These are phyloP conservation scores for Agonopterix arenella DNA, from an alignment of 2,888 invertebrate species.

Conservation along the genomic window DNA sequence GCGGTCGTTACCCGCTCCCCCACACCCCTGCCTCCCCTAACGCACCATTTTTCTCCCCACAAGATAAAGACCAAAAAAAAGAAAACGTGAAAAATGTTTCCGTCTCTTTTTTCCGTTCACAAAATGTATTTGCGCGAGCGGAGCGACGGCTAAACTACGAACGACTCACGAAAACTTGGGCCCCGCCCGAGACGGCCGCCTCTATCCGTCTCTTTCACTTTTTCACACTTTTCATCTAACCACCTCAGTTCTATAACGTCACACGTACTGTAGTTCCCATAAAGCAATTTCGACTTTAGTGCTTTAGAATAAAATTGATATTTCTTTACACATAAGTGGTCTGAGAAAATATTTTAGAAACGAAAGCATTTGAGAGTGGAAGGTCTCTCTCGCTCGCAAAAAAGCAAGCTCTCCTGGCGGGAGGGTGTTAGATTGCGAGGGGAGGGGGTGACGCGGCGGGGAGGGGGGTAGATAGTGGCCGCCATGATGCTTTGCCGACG, in stretches of 20 bases:
- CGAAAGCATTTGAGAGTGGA: slow-evolving; percentile 66
- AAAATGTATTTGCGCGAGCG: slow-evolving; percentile 41
- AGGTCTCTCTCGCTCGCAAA: slow-evolving; percentile 75
- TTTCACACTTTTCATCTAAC: slow-evolving; percentile 72
- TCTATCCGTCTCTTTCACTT: slow-evolving; percentile 76
- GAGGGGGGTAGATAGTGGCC: slow-evolving; percentile 41
- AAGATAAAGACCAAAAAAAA: slow-evolving; percentile 77
- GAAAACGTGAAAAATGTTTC: slow-evolving; percentile 71
- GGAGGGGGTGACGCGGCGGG: slow-evolving; percentile 30
- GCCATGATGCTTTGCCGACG: slow-evolving; percentile 67
- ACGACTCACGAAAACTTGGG: slow-evolving; percentile 76
- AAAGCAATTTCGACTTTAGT: slow-evolving; percentile 21
- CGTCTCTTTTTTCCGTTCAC: slow-evolving; percentile 45
- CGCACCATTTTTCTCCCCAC: slow-evolving; percentile 70
- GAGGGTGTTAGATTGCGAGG: slow-evolving; percentile 42
- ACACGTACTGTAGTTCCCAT: slow-evolving; percentile 8
- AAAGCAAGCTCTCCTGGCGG: slow-evolving; percentile 57
- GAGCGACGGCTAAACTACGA: slow-evolving; percentile 67
- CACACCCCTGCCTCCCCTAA: slow-evolving; percentile 39
- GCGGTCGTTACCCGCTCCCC: slow-evolving; percentile 37
- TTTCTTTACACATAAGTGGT: slow-evolving; percentile 15
- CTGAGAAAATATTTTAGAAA: slow-evolving; percentile 71
- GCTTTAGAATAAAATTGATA: neutral
- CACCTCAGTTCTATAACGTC: slow-evolving; percentile 21
- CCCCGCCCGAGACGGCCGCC: slow-evolving; percentile 73